A percentile compares a stretch with the other conserved stretches of the same genome.
Conservation (phyloP, 1,140 invertebrate genomes). For the Pseudomyrmex dendroicus region DNA sequence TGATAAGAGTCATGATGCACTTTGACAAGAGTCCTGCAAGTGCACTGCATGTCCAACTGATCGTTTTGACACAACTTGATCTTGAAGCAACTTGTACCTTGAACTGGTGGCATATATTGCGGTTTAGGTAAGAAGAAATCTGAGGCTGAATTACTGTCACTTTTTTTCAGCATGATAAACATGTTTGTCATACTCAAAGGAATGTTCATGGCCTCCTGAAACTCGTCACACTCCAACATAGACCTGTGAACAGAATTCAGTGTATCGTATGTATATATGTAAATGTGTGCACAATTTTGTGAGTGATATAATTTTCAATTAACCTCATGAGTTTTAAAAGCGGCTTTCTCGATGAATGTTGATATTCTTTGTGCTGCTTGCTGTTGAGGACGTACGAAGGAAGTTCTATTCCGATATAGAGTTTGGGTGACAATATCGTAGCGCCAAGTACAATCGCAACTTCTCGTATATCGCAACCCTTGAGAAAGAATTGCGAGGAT, state of each 20-base stretch:
- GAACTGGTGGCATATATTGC: slow-evolving; percentile 71
- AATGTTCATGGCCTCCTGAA: slow-evolving; percentile 79
- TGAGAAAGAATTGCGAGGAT: slow-evolving; percentile 75
- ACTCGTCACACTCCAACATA: slow-evolving; percentile 78
- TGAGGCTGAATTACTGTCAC: slow-evolving; percentile 75
- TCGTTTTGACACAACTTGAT: slow-evolving; percentile 77
- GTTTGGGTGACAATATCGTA: slow-evolving; percentile 80
- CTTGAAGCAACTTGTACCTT: slow-evolving; percentile 70
- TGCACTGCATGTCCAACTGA: slow-evolving; percentile 69
- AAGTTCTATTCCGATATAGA: slow-evolving; percentile 78
- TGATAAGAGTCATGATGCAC: slow-evolving; percentile 75
- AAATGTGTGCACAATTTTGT: too few relatives aligned
- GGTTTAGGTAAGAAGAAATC: slow-evolving; percentile 82
- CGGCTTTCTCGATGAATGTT: slow-evolving; percentile 79
- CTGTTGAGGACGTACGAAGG: slow-evolving; percentile 79
- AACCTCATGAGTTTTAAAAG: slow-evolving; percentile 82
- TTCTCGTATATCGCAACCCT: slow-evolving; percentile 77
- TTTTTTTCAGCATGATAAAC: slow-evolving; percentile 81
- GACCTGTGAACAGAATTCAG: slow-evolving; percentile 74
- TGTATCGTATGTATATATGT: background rate
- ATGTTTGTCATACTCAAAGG: slow-evolving; percentile 81
- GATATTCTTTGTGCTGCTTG: slow-evolving; percentile 73
- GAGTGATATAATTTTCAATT: background rate
- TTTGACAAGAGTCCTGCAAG: slow-evolving; percentile 75
- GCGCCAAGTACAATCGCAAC: slow-evolving; percentile 80